phyloP scores from a whole-genome alignment of 2,797 vertebrate genomes.

The Simalia tracyae region DNA sequence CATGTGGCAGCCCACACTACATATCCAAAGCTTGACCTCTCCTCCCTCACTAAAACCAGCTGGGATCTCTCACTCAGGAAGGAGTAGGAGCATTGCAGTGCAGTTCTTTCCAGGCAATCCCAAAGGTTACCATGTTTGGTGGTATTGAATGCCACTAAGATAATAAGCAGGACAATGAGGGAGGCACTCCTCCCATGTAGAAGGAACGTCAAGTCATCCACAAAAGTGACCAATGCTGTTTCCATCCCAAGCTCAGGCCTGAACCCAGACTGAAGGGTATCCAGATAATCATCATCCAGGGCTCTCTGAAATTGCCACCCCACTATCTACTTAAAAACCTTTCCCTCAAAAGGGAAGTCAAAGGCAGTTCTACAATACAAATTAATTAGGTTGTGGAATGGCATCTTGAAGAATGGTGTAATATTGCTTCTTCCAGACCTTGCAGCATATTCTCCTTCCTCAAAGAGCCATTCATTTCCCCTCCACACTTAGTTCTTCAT shows the following conservation, averaged over 20 bases:
- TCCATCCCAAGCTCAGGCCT: background rate
- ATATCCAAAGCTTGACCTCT: background rate
- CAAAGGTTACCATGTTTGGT: background rate
- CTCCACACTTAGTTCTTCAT: background rate
- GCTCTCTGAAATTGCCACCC: background rate
- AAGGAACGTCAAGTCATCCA: background rate
- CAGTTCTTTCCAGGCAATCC: background rate
- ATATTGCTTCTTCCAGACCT: background rate
- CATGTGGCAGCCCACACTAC: background rate
- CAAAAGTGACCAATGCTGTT: background rate
- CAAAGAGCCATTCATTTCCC: background rate
- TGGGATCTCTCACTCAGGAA: background rate
- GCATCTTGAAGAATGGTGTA: background rate
- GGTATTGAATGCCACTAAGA: background rate
- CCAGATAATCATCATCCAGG: background rate
- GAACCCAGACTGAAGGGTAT: background rate
- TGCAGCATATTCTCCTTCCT: background rate
- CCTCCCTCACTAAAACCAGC: background rate
- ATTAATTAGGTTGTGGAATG: background rate
- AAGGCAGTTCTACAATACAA: background rate
- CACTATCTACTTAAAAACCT: background rate
- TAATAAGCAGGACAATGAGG: no score
- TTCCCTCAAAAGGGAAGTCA: background rate
- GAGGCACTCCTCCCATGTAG: background rate
- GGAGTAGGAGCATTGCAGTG: background rate